Percentiles rank a stretch among this genome's conserved stretches.
Evolutionary conservation across 2,888 invertebrate species (phyloP).

Genomic region (Brenthis ino): DNA sequence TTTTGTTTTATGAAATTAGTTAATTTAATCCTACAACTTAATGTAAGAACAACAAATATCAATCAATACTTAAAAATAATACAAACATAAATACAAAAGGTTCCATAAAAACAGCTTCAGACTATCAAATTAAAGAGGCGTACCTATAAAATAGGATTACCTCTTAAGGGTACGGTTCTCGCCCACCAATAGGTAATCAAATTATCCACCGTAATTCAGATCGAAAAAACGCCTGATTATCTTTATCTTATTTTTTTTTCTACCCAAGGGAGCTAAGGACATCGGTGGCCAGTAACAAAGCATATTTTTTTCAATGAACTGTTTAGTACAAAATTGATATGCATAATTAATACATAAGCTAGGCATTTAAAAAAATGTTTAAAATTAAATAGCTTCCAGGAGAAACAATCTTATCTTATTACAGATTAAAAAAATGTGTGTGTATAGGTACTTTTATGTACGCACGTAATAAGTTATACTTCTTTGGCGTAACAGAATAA

Average conservation of each 20-base stretch:
- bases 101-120: conserved; percentile 42
- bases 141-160: conserved; percentile 70
- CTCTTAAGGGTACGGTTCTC: conserved; percentile 67
- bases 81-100: conserved; percentile 47
- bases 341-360: no score
- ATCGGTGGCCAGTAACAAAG: conserved; percentile 60
- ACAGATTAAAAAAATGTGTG: no score
- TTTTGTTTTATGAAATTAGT: no score
- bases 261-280: conserved; percentile 57
- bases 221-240: conserved; percentile 77
- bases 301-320: conserved; percentile 8
- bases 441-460: no score
- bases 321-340: conserved; percentile 8
- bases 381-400: no score
- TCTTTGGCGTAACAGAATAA: no score
- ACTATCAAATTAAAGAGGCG: conserved; percentile 61
- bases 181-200: conserved; percentile 76
- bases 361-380: no score
- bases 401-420: no score
- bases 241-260: conserved; percentile 59
- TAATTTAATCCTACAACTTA: no score
- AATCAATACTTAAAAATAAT: conserved; percentile 36
- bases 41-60: conserved; percentile 3
- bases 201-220: conserved; percentile 72
- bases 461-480: no score